Base-by-base conservation (phyloP, 2,113 vertebrate species). In the Otus sunia region DNA sequence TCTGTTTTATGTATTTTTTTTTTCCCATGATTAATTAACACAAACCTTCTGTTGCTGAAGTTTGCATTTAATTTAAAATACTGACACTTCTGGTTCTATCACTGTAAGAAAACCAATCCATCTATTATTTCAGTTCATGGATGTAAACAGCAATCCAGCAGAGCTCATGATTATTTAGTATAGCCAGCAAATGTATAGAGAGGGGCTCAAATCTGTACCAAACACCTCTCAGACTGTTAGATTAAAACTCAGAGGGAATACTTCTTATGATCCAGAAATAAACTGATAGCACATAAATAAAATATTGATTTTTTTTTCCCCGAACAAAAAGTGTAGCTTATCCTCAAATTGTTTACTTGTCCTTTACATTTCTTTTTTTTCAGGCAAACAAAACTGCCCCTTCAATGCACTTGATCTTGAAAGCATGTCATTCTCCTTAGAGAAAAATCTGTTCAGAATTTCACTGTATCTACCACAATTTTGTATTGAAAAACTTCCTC, bases 381-480 rank as follows among this genome's bases (percentile, higher is more conserved):
- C 98, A 98, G 99, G 99, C 99, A 99, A 99, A 99, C 98, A 99
- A 99, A 99, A 99, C 98, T 99, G 99, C 99, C 99, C 98, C 99
- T 97, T 98, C 98, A 99, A 99, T 98, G 98, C 99, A 99, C 98
- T 99, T 99, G 98, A 98, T 99, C 98, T 98, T 98, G 98, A 98
- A 98, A 98, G 98, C 98, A 99, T 98, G 98, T 99, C 98, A 99
- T 99, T 98, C 98, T 99, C 98, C 99, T 99, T 98, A 98, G 98
- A 99, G 98, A 99, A 99, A 99, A 99, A 99, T 99, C 98, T 98
- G 98, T 99, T 99, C 98, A 98, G 98, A 99, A 99, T 99, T 99
- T 99, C 98, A 99, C 98, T 99, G 99, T 99, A 99, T 98, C 98
- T 98, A 99, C 98, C 98, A 98, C 97, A 98, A 98, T 98, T 98